Evolutionary conservation across 2,888 invertebrate species (phyloP).

Genomic region (Drosophila kambysellisi): DNA sequence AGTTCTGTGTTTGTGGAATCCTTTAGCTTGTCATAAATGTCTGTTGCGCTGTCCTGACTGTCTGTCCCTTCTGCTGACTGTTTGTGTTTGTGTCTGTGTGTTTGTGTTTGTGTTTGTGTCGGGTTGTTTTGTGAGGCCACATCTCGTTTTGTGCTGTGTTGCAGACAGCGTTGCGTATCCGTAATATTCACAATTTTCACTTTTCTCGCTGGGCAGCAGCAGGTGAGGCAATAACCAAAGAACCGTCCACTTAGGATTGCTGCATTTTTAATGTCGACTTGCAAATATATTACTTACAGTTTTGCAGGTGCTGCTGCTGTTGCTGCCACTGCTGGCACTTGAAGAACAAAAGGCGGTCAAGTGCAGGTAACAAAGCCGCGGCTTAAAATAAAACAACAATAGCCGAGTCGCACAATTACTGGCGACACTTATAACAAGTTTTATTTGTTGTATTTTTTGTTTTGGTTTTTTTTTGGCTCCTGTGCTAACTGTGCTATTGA

Average conservation of each 20-base stretch:
- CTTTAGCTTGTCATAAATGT: conserved; percentile 51
- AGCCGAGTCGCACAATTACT: conserved; percentile 11
- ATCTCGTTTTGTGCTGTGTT: conserved; percentile 18
- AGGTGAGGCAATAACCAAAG: conserved; percentile 48
- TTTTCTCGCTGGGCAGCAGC: conserved; percentile 4
- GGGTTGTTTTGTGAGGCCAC: conserved; percentile 34
- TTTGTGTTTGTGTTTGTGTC: conserved; percentile 35
- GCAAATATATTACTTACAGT: conserved; percentile 45
- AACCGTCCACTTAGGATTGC: conserved; percentile 54
- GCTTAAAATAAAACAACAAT: conserved; percentile 11
- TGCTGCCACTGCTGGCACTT: conserved; percentile 24
- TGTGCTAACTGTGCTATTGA: conserved; percentile 41
- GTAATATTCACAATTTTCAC: conserved; percentile 44
- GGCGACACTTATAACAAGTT: conserved; percentile 33
- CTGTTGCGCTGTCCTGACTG: conserved; percentile 7
- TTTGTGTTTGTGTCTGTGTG: conserved; percentile 16
- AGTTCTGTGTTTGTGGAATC: conserved; percentile 34
- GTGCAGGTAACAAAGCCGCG: conserved; percentile 16
- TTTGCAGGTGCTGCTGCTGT: conserved; percentile 15
- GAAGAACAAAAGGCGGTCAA: conserved; percentile 14
- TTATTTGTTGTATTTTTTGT: background rate
- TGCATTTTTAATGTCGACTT: conserved; percentile 69
- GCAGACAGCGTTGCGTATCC: conserved; percentile 62
- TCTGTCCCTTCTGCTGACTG: background rate
- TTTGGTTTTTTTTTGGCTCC: conserved; percentile 12